Conservation (phyloP, 2,797 vertebrate species). For the Arnoldichthys spilopterus region DNA sequence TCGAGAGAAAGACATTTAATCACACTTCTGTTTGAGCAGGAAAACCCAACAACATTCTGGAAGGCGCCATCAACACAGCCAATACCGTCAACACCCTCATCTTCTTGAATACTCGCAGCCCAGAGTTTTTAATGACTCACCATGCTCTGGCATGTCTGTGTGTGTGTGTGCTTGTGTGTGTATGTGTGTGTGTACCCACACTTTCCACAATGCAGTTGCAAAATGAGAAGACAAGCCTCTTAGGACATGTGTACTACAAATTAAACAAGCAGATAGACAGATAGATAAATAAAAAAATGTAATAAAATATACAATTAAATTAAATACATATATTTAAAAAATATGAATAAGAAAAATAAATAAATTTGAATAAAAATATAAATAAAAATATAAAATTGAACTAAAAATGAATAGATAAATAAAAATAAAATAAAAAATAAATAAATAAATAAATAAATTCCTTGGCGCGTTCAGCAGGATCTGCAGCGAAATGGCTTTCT, state of each 20-base stretch:
- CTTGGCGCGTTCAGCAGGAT: neutral
- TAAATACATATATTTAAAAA: too few species aligned
- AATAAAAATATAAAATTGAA: too few species aligned
- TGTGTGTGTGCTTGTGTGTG: neutral
- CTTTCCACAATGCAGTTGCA: neutral
- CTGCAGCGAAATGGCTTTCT: too few species aligned
- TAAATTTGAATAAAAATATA: too few species aligned
- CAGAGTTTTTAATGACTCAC: neutral
- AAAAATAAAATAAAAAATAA: too few species aligned
- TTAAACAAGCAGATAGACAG: neutral
- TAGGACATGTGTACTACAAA: neutral
- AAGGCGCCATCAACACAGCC: constrained; percentile 18
- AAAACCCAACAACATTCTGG: constrained; percentile 7
- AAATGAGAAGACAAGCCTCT: neutral
- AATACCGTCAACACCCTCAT: constrained; percentile 38
- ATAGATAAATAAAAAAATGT: neutral
- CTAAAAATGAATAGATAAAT: too few species aligned
- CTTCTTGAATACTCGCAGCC: constrained; percentile 3
- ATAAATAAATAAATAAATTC: neutral
- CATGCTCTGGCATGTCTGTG: neutral
- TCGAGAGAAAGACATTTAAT: constrained; percentile 36
- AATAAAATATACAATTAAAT: too few species aligned
- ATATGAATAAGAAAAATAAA: too few species aligned
- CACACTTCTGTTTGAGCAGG: constrained; percentile 46
- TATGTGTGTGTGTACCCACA: neutral